phyloP scores from a whole-genome alignment of 2,888 invertebrate genomes.

The Xylophagus ater region DNA sequence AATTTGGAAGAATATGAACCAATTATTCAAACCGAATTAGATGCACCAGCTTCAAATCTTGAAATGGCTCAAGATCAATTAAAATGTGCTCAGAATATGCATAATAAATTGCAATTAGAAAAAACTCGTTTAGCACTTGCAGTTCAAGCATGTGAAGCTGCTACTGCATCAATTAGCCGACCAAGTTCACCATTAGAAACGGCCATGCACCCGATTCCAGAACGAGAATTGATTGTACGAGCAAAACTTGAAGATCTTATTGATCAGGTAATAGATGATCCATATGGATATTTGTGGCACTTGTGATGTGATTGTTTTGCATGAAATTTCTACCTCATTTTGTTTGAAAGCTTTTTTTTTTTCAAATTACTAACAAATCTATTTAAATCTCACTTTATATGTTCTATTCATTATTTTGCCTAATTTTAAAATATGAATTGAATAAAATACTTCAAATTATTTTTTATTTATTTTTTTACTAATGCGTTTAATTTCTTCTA shows the following conservation, averaged over 20 bases:
- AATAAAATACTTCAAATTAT: neutral
- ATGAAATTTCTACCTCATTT: neutral
- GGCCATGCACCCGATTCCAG: conserved; percentile 73
- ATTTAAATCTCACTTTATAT: neutral
- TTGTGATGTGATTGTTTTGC: neutral
- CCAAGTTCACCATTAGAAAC: conserved; percentile 83
- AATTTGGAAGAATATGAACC: conserved; percentile 74
- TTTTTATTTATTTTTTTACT: conserved; percentile 14
- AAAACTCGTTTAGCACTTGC: conserved; percentile 76
- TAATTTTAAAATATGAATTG: neutral
- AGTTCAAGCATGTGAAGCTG: conserved; percentile 86
- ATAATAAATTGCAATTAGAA: conserved; percentile 79
- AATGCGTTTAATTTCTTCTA: conserved; percentile 34
- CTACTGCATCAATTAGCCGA: conserved; percentile 80
- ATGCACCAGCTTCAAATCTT: conserved; percentile 62
- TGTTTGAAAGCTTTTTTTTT: neutral
- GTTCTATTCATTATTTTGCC: neutral
- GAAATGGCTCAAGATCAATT: conserved; percentile 60
- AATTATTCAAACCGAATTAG: conserved; percentile 59
- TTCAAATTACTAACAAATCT: neutral
- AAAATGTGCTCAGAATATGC: conserved; percentile 61
- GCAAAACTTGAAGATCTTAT: conserved; percentile 82
- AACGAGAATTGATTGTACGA: conserved; percentile 72
- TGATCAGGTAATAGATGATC: conserved; percentile 64
- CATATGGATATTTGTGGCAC: neutral